Base-by-base conservation (phyloP, 2,113 vertebrate species). In the Cygnus buccinator region DNA sequence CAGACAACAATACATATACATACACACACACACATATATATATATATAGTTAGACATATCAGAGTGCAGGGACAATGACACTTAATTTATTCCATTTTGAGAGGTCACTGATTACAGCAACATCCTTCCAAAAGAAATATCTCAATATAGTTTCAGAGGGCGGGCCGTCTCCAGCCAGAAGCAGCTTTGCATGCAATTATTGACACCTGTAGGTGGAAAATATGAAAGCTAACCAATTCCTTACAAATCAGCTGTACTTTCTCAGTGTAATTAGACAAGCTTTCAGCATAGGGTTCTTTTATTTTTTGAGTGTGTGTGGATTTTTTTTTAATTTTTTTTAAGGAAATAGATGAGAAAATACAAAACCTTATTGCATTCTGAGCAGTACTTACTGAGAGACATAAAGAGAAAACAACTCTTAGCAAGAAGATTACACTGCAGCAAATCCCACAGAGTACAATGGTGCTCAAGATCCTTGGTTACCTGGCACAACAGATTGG, bases 41-140 rank as follows among this genome's bases (percentile, higher is more conserved):
- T 44, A 44, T 48, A 48, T 48, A 48, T 48, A 48, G 0, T 82
- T 90, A 71, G 58, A 63, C 35, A 62, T 61, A 84, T 41, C 71
- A 90, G 50, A 73, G 26, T 31, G 41, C 62, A 82, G 55, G 37
- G 58, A 67, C 46, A 83, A 90, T 73, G 52, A 54, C 67, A 66
- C n/a, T 81, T 89, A 22, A 59, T 94, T 86, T 94, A 83, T 81
- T 90, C 65, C 43, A 89, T 78, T 92, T 90, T 90, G 79, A 92
- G 74, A 89, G 43, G 46, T 74, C 90, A 75, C 41, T 70, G 79
- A 84, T 84, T 90, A 80, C 63, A 93, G 37, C 31, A 86, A 2
- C 46, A 66, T 68, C 48, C 35, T 81, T 92, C 46, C n/a, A 90
- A 90, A 88, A 75, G 80, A 88, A 90, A 67, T 76, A 90, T 75